These are phyloP conservation scores for Pseudococcus longispinus DNA, from an alignment of 2,888 invertebrate species.

Conservation along the genomic window DNA sequence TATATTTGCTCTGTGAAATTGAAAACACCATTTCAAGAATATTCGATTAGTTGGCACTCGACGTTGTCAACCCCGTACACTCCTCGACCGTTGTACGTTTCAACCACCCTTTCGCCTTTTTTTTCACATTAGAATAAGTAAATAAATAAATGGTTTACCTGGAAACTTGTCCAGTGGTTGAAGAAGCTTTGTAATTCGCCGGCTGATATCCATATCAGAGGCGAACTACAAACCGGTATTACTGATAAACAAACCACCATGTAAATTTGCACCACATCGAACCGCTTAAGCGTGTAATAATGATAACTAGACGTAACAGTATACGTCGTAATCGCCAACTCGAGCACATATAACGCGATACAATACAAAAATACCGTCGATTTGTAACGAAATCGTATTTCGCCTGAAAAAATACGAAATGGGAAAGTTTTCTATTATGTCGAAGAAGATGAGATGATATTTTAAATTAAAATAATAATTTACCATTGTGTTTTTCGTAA, in stretches of 20 bases:
- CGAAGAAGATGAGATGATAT: no score
- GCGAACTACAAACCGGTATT: conserved; percentile 18
- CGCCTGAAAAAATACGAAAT: conserved; percentile 12
- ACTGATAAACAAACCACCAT: conserved; percentile 33
- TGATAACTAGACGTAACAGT: conserved; percentile 3
- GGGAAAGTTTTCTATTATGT: background rate
- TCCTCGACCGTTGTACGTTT: background rate
- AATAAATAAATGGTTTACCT: background rate
- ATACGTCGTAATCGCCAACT: background rate
- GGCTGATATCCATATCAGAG: conserved; percentile 32
- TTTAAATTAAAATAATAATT: background rate
- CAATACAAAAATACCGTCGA: background rate
- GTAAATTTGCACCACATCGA: conserved; percentile 31
- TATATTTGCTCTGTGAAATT: conserved; percentile 25
- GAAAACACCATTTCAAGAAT: conserved; percentile 3
- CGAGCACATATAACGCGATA: background rate
- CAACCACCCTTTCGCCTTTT: background rate
- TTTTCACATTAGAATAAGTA: background rate
- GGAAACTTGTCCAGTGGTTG: conserved; percentile 20
- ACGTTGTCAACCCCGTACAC: background rate
- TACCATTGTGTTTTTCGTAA: background rate
- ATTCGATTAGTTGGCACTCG: background rate
- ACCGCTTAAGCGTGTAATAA: conserved; percentile 11
- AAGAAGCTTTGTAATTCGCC: background rate
- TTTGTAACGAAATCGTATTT: conserved; percentile 18